Base-by-base conservation (phyloP, 2,797 vertebrate genomes). In the Cercopithecus neglectus region DNA sequence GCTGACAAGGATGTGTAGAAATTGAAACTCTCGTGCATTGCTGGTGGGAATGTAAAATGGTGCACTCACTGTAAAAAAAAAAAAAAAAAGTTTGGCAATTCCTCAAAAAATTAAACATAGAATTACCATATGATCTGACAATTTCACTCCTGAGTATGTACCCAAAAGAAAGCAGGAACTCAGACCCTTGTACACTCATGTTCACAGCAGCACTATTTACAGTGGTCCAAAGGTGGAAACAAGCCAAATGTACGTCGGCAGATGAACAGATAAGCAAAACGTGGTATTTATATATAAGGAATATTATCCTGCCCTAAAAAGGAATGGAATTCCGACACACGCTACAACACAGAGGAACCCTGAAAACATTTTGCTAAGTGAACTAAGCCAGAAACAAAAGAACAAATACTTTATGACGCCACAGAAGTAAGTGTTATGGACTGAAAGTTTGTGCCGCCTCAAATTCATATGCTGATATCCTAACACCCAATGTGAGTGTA, bases 111-210 rank as follows among this genome's bases (percentile, higher is more conserved):
- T n/a, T 72, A 87, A 59, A 57, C 22, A 17, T 16, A 64, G 72
- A 79, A 53, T 81, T 86, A 12, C 44, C n/a, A 21, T 21, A 44
- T 12, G 48, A 36, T 41, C 50, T 8, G 28, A 50, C 36, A 86
- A 94, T 76, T 81, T 44, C 8, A 78, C 28, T 26, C 28, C 41
- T 39, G 53, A 8, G 75, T 22, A 28, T 53, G 81, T 41, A 28
- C 33, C 33, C 67, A 1, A 72, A 89, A 86, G 85, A 81, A 46
- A 81, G 67, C 41, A 81, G 36, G 26, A 76, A 72, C 48, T 59
- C 48, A 33, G 41, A 9, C 16, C 5, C 8, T 8, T 1, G 0
- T 9, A 81, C 0, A 50, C 39, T 59, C 6, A 5, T 0, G 11
- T 87, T 67, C 14, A 67, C 1, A 39, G 75, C 75, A 82, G 21